Percentiles rank a stretch among this genome's conserved stretches.
Conservation (phyloP, 2,797 vertebrate species). For the Melopsittacus undulatus region DNA sequence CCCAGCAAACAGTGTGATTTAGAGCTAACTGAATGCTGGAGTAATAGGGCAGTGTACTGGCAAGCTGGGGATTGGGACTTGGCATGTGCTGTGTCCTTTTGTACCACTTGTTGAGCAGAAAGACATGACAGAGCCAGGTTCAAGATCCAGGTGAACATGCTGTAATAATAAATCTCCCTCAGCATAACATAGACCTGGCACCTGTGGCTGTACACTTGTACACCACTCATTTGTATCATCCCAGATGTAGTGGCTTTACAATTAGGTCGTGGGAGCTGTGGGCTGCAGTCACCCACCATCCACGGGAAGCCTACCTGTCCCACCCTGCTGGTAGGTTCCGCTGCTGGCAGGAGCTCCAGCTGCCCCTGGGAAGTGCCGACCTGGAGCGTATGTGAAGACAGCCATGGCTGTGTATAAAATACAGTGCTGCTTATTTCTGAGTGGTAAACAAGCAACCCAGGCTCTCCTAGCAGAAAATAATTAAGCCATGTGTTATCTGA, state of each 20-base stretch:
- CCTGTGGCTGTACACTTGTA: not conserved
- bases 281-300: not conserved
- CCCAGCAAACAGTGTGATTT: not conserved
- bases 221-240: not conserved
- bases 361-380: not conserved
- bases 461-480: not conserved
- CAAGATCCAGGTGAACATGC: not conserved
- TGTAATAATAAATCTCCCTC: not conserved
- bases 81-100: not conserved
- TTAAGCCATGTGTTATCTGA: accelerated
- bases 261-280: not conserved
- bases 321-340: not conserved
- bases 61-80: not conserved
- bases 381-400: not conserved
- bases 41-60: not conserved
- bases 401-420: not conserved
- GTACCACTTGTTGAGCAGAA: not conserved
- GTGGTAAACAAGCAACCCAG: not conserved
- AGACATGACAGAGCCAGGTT: not conserved
- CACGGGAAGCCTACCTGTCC: not conserved
- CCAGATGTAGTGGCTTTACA: accelerated
- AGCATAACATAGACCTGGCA: not conserved
- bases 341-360: not conserved
- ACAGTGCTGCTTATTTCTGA: not conserved
- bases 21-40: not conserved